These are phyloP conservation scores for Subanguina moxae DNA, from an alignment of 1,140 invertebrate genomes.

Conservation along the genomic window DNA sequence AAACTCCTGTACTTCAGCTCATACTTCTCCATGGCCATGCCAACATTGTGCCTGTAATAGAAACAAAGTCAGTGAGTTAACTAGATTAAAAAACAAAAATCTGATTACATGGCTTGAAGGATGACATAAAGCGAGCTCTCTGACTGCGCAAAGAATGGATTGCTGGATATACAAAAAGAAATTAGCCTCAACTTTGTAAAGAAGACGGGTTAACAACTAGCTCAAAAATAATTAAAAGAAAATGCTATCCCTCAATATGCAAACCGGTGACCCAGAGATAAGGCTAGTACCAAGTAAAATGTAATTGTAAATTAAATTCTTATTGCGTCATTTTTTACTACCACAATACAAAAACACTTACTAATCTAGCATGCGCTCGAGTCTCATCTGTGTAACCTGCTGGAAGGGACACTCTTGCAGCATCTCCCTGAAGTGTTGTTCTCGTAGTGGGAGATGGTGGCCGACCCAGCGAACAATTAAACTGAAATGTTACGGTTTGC, in stretches of 20 bases:
- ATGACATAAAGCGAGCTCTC: slow-evolving; percentile 65
- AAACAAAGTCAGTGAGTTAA: slow-evolving; percentile 7
- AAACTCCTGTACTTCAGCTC: slow-evolving; percentile 36
- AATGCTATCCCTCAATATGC: no score
- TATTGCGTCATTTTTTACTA: no score
- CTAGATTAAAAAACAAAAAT: slow-evolving; percentile 13
- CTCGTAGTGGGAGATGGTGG: slow-evolving; percentile 61
- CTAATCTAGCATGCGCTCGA: slow-evolving; percentile 60
- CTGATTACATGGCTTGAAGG: slow-evolving; percentile 63
- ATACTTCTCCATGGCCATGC: slow-evolving; percentile 35
- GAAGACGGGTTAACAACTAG: no score
- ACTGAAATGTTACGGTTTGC: slow-evolving; percentile 52
- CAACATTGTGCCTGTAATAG: slow-evolving; percentile 39
- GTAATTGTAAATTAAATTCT: no score
- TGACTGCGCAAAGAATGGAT: slow-evolving; percentile 61
- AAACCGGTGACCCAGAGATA: no score
- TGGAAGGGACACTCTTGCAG: slow-evolving; percentile 60
- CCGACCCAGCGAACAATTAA: slow-evolving; percentile 66
- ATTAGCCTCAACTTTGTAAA: no score
- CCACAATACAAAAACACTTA: no score
- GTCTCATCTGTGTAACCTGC: slow-evolving; percentile 29
- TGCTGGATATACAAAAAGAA: slow-evolving; percentile 20
- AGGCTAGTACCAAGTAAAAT: no score
- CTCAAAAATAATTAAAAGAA: no score
- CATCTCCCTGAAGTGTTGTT: slow-evolving; percentile 64